phyloP scores from a whole-genome alignment of 2,113 vertebrate genomes.

The Cricetomys ansorgei region DNA sequence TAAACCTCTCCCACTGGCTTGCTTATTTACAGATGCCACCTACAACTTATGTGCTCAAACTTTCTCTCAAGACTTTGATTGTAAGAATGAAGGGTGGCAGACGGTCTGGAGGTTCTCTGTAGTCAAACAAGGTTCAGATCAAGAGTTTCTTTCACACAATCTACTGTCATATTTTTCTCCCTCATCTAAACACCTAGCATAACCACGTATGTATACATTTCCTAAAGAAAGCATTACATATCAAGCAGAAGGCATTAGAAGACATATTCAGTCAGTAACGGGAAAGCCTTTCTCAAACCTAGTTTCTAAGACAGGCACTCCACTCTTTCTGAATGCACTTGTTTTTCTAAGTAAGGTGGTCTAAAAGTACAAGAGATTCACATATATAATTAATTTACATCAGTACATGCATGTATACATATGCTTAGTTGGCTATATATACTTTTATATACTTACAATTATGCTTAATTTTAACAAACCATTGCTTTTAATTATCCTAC shows the following conservation, averaged over 20 bases:
- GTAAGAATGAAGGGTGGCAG: neutral
- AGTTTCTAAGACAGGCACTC: neutral
- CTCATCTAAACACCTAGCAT: neutral
- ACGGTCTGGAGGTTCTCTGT: neutral
- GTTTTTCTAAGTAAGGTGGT: neutral
- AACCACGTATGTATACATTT: neutral
- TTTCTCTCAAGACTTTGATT: neutral
- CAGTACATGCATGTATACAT: neutral
- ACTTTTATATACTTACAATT: conserved; percentile 61
- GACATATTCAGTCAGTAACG: neutral
- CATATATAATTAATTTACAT: neutral
- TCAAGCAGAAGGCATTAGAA: neutral
- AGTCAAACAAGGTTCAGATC: neutral
- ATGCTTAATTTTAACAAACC: conserved; percentile 40
- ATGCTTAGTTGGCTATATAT: conserved; percentile 14
- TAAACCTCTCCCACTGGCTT: neutral
- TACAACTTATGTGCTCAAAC: neutral
- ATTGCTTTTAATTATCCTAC: conserved; percentile 64
- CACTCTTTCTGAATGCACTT: neutral
- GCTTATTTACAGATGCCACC: neutral
- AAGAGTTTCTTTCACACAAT: too few species aligned
- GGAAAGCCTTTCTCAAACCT: neutral
- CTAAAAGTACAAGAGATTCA: neutral
- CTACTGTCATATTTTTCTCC: neutral
- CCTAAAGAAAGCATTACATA: neutral